Conservation (phyloP, 1,140 invertebrate species). For the Nautilus pompilius region DNA sequence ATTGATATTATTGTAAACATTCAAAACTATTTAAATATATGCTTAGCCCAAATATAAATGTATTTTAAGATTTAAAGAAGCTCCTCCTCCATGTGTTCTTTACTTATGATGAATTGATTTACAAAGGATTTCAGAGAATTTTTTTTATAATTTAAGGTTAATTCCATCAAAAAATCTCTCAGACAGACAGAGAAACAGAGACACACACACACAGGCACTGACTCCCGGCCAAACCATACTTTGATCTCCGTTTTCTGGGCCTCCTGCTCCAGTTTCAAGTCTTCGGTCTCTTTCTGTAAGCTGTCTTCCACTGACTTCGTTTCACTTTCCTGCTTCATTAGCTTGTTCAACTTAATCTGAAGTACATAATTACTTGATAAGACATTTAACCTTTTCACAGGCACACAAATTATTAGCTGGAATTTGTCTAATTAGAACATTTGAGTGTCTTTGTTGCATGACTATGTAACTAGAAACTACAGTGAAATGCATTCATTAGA, state of each 20-base stretch:
- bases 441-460: neutral
- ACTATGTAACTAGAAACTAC: neutral
- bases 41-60: no score
- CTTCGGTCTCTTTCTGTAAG: conserved; percentile 40
- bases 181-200: neutral
- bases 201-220: neutral
- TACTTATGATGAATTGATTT: no score
- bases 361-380: neutral
- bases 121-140: no score
- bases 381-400: neutral
- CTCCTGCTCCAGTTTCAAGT: conserved; percentile 31
- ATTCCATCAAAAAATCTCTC: neutral
- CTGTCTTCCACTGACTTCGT: conserved; percentile 30
- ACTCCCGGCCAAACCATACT: conserved; percentile 18
- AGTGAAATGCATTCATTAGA: neutral
- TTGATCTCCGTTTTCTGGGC: conserved; percentile 33
- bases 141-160: neutral
- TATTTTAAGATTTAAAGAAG: no score
- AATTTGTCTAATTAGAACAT: neutral
- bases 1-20: no score
- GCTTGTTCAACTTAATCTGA: conserved; percentile 24
- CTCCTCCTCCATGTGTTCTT: no score
- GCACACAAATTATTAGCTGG: no score
- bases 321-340: conserved; percentile 25
- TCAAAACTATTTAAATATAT: no score